A percentile compares a stretch with the other conserved stretches of the same genome.
Evolutionary conservation across 2,888 invertebrate genomes (phyloP).

Genomic region (Lasiommata megera): DNA sequence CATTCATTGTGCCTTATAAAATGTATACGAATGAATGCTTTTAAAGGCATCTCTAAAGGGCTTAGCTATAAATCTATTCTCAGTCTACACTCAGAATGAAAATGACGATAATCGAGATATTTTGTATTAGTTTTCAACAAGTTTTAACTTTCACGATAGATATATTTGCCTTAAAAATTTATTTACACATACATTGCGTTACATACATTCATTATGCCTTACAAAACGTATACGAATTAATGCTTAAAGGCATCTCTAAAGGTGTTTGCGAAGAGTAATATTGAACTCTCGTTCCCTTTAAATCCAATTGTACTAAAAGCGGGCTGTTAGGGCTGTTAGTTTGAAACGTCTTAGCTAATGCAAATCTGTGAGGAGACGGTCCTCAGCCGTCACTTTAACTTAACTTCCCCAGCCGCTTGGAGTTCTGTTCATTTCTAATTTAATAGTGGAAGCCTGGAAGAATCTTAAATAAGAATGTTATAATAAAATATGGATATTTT

Average conservation of each 20-base stretch:
- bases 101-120: too few species aligned
- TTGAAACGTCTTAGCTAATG: slow-evolving; percentile 35
- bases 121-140: too few species aligned
- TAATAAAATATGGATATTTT: too few species aligned
- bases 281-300: slow-evolving; percentile 28
- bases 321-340: slow-evolving; percentile 35
- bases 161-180: too few species aligned
- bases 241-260: slow-evolving; percentile 19
- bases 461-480: too few species aligned
- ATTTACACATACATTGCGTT: too few species aligned
- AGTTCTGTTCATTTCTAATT: slow-evolving; percentile 1
- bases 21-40: background rate
- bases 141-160: too few species aligned
- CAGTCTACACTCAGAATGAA: too few species aligned
- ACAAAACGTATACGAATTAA: background rate
- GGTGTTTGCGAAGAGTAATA: slow-evolving; percentile 10
- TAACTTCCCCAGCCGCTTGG: slow-evolving; percentile 24
- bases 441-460: background rate
- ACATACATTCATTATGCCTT: too few species aligned
- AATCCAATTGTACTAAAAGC: slow-evolving; percentile 38
- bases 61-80: too few species aligned
- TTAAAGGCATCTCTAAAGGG: slow-evolving; percentile 22
- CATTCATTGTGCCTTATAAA: too few species aligned
- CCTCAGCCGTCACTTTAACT: slow-evolving; percentile 31
- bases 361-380: slow-evolving; percentile 33